Evolutionary conservation across 2,888 invertebrate genomes (phyloP).

Genomic region (Neoitamus cyanurus): DNA sequence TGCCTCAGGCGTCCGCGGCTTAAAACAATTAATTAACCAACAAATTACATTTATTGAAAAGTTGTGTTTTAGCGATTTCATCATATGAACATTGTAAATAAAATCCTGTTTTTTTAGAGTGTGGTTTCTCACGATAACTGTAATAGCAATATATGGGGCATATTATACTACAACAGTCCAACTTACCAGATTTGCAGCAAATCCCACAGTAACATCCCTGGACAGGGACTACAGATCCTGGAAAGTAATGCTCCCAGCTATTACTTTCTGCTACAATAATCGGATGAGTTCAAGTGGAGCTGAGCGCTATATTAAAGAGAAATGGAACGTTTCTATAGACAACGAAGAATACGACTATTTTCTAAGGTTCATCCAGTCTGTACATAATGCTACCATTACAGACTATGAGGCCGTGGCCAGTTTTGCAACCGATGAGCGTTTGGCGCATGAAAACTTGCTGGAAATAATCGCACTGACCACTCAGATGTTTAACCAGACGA

Average conservation of each 20-base stretch:
- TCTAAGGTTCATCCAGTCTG: slow-evolving; percentile 65
- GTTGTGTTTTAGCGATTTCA: background rate
- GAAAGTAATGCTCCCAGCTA: slow-evolving; percentile 63
- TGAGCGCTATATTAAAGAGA: slow-evolving; percentile 55
- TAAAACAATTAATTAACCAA: background rate
- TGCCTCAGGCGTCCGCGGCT: background rate
- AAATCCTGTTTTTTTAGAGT: background rate
- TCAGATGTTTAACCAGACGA: slow-evolving; percentile 59
- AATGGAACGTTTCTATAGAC: slow-evolving; percentile 65
- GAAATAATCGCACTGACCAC: slow-evolving; percentile 60
- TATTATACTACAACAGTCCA: slow-evolving; percentile 58
- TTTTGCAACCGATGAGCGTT: slow-evolving; percentile 65
- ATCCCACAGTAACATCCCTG: slow-evolving; percentile 63
- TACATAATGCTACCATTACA: slow-evolving; percentile 67
- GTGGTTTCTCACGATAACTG: background rate
- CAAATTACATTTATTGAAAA: background rate
- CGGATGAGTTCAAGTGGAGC: slow-evolving; percentile 61
- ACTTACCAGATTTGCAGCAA: slow-evolving; percentile 58
- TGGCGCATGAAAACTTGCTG: slow-evolving; percentile 65
- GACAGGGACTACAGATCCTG: slow-evolving; percentile 64
- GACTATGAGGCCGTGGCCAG: slow-evolving; percentile 64
- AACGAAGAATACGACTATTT: slow-evolving; percentile 67
- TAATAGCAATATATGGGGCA: slow-evolving; percentile 55
- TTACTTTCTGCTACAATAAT: slow-evolving; percentile 63
- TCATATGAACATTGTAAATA: too few species aligned